Percentiles rank a stretch among this genome's conserved stretches.
Conservation (phyloP, 2,888 invertebrate species). For the Melipona bicolor region DNA sequence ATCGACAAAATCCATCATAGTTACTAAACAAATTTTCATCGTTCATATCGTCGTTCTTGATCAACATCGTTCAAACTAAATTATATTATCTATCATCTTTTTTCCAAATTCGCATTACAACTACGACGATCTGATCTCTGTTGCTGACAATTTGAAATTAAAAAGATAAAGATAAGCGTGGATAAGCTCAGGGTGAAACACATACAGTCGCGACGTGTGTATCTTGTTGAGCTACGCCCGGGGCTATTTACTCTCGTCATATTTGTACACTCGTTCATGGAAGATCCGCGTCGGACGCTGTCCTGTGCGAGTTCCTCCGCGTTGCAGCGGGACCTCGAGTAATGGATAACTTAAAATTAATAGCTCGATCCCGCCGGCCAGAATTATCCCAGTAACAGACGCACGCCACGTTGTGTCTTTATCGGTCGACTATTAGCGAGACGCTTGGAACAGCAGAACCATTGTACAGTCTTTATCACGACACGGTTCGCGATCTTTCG, state of each 20-base stretch:
- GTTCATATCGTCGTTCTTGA: too few relatives aligned
- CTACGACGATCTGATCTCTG: not conserved
- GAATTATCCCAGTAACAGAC: not conserved
- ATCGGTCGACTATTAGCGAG: not conserved
- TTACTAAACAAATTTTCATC: too few relatives aligned
- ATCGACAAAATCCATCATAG: too few relatives aligned
- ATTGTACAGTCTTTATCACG: not conserved
- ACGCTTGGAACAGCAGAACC: not conserved
- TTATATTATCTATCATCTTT: too few relatives aligned
- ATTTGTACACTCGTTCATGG: not conserved
- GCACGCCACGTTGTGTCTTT: not conserved
- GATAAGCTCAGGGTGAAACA: not conserved
- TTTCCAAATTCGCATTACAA: too few relatives aligned
- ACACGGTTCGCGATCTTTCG: not conserved
- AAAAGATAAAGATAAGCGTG: not conserved
- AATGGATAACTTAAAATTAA: slow-evolving; percentile 29
- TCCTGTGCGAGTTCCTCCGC: not conserved
- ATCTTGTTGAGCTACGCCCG: not conserved
- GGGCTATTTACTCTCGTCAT: not conserved
- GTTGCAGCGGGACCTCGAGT: not conserved
- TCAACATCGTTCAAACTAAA: too few relatives aligned
- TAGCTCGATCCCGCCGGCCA: slow-evolving; percentile 6
- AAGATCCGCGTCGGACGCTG: not conserved
- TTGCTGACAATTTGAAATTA: not conserved
- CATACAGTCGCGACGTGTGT: not conserved